phyloP scores from a whole-genome alignment of 2,797 vertebrate species.

The Natrix natrix region DNA sequence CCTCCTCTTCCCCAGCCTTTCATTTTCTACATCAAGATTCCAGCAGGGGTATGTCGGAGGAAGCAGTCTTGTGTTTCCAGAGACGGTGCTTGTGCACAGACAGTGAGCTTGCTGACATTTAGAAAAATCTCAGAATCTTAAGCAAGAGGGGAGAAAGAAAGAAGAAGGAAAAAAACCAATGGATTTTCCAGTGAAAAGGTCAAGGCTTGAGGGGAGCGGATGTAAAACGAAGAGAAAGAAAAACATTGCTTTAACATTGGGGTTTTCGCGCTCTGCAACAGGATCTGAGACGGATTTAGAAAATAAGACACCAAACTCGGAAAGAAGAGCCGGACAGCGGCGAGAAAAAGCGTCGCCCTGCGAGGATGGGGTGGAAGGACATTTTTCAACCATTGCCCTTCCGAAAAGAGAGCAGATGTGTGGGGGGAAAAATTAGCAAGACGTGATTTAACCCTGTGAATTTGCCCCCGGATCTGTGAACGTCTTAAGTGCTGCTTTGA shows the following conservation, averaged over 20 bases:
- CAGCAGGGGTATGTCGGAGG: background rate
- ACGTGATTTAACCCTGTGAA: background rate
- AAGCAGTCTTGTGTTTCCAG: conserved; percentile 12
- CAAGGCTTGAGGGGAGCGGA: conserved; percentile 42
- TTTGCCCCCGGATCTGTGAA: background rate
- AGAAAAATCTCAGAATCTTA: conserved; percentile 65
- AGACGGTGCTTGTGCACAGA: conserved; percentile 24
- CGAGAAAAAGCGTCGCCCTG: background rate
- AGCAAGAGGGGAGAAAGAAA: conserved; percentile 53
- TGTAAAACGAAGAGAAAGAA: background rate
- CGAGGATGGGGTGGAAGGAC: background rate
- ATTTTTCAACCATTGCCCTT: background rate
- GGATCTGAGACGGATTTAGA: conserved; percentile 28
- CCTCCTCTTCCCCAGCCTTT: background rate
- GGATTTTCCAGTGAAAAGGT: conserved; percentile 76
- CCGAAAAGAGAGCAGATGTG: background rate
- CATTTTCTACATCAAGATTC: background rate
- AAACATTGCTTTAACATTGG: conserved; percentile 53
- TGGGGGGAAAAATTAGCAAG: too few relatives aligned
- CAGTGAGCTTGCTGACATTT: conserved; percentile 71
- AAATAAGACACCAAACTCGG: background rate
- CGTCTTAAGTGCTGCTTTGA: background rate
- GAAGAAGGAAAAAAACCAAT: conserved; percentile 56
- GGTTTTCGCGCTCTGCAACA: conserved; percentile 55
- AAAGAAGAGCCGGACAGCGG: fast-evolving